These are phyloP conservation scores for Nilaparvata lugens DNA, from an alignment of 1,140 invertebrate genomes.

Conservation along the genomic window DNA sequence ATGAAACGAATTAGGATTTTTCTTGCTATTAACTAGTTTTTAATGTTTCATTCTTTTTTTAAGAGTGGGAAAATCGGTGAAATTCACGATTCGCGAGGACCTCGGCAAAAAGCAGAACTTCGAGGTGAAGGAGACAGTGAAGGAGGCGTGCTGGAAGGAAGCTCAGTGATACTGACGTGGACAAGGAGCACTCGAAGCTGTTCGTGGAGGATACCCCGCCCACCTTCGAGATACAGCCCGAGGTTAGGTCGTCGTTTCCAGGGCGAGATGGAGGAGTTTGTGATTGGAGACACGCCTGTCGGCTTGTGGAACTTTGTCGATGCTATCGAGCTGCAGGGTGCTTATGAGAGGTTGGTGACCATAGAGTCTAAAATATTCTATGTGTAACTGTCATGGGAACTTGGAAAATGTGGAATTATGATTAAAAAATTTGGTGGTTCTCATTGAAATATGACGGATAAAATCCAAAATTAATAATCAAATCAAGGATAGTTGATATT, in stretches of 20 bases:
- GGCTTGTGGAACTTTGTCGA: conserved; percentile 92
- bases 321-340: conserved; percentile 65
- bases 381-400: too few species aligned
- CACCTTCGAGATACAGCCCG: conserved; percentile 54
- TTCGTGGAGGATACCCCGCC: conserved; percentile 83
- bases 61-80: conserved; percentile 59
- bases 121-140: conserved; percentile 39
- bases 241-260: conserved; percentile 67
- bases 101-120: conserved; percentile 51
- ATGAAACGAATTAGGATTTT: too few species aligned
- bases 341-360: conserved; percentile 51
- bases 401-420: too few species aligned
- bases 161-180: conserved; percentile 72
- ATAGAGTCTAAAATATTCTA: too few species aligned
- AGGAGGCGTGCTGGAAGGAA: conserved; percentile 55
- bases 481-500: too few species aligned
- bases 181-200: conserved; percentile 72
- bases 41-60: too few species aligned
- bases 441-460: too few species aligned
- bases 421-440: too few species aligned
- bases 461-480: too few species aligned
- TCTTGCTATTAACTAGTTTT: too few species aligned
- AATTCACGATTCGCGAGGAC: conserved; percentile 68
- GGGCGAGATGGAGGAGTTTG: conserved; percentile 83
- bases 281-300: conserved; percentile 77